Base-by-base conservation (phyloP, 2,888 invertebrate species). In the Exocentrus adspersus region DNA sequence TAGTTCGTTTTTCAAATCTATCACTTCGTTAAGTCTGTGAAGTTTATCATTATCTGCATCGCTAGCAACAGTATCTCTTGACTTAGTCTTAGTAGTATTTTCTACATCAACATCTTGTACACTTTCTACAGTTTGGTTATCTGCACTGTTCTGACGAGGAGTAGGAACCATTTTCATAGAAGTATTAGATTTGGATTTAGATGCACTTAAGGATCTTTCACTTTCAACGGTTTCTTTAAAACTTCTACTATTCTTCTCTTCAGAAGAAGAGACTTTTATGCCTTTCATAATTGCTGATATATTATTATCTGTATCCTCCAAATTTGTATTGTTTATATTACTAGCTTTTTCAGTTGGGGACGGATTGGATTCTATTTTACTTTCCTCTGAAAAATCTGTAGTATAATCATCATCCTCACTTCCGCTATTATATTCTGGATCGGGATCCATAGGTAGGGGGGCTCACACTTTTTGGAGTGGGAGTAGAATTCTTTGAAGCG, bases 401-500 rank as follows among this genome's bases (percentile, higher is more conserved):
- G 78, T 80, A 64, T 81, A 81, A 21, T 76, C 76, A 60, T 76
- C 68, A 56, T 62, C 69, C 45, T 75, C 74, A 56, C 69, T 70
- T 17, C 65, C 70, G 57, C 70, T 71, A 43, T 12, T 30, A 28
- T 65, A 54, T 46, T 67, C 62, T 19, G 60, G 65, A 12, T 74
- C 71, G 43, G 68, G 62, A 68, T 82, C 81, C 57, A 78, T 70
- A 10, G 82, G 81, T 41, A 82, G 70, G 12, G n/a, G 82, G 82
- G 65, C 82, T 82, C 3, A 81, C 60, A 73, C 81, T 81, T 69
- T 80, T 81, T 10, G 81, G 80, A 5, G 81, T 81, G 5, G 82
- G 81, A 10, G 81, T 81, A 16, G 79, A 78, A 59, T 74, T 71
- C 52, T 75, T 74, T 0, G 77, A 77, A 51, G 72, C 69, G 28